Percentiles rank a stretch among this genome's conserved stretches.
phyloP scores from a whole-genome alignment of 2,888 invertebrate genomes.

The Noctua janthina region DNA sequence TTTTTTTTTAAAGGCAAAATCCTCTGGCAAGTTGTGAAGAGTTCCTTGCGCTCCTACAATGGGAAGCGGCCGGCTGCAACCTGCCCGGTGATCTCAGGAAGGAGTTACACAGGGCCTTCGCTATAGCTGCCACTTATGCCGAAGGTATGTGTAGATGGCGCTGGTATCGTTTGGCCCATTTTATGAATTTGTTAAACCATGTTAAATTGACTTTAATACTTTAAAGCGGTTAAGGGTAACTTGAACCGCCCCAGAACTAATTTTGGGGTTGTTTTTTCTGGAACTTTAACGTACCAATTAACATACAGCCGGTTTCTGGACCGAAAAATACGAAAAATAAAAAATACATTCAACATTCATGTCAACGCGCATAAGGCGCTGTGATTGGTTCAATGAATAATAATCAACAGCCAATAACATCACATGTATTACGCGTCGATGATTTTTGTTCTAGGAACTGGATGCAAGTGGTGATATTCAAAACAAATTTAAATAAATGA shows the following conservation, averaged over 20 bases:
- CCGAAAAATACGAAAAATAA: too few relatives aligned
- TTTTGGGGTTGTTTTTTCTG: neutral
- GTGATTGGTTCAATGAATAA: neutral
- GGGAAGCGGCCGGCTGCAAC: slow-evolving; percentile 85
- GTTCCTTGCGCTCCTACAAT: slow-evolving; percentile 82
- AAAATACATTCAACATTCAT: neutral
- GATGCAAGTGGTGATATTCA: neutral
- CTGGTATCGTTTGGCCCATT: neutral
- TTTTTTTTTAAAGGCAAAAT: slow-evolving; percentile 75
- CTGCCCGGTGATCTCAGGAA: slow-evolving; percentile 85
- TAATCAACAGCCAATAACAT: neutral
- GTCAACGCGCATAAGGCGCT: neutral
- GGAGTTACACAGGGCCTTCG: slow-evolving; percentile 93
- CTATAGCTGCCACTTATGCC: slow-evolving; percentile 90
- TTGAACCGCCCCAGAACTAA: neutral
- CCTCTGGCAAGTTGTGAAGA: slow-evolving; percentile 85
- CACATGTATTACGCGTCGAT: neutral
- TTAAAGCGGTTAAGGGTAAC: neutral
- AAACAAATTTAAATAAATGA: neutral
- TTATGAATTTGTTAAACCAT: neutral
- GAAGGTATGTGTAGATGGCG: slow-evolving; percentile 76
- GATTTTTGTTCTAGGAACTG: neutral
- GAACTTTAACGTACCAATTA: neutral
- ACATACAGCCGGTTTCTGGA: neutral
- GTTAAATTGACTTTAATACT: neutral